Evolutionary conservation across 2,888 invertebrate species (phyloP).

Genomic region (Rhamnusium bicolor): DNA sequence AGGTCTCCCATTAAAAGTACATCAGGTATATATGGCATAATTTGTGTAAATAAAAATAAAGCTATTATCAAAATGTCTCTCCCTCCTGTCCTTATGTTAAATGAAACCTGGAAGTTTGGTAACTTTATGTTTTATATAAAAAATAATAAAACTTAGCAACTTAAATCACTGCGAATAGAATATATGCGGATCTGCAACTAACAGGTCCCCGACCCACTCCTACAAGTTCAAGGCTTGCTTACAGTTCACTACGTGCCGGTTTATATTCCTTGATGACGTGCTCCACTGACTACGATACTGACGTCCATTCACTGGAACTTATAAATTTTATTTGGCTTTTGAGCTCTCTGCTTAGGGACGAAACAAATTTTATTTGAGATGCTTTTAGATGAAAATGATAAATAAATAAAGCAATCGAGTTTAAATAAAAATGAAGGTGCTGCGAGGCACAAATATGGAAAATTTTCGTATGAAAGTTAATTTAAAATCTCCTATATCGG

Average conservation of each 20-base stretch:
- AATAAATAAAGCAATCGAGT: not conserved
- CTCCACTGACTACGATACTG: conserved; percentile 23
- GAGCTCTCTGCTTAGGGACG: not conserved
- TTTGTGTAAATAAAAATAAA: not conserved
- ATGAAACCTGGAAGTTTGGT: not conserved
- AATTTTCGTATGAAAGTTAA: too few species aligned
- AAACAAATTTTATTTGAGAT: not conserved
- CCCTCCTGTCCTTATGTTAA: not conserved
- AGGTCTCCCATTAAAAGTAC: not conserved
- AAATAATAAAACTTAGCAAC: not conserved
- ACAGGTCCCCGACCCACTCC: not conserved
- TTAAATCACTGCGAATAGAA: not conserved
- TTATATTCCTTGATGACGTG: conserved; percentile 15
- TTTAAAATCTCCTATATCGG: too few species aligned
- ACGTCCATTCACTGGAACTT: conserved; percentile 4
- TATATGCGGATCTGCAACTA: not conserved
- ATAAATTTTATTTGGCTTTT: conserved; percentile 13
- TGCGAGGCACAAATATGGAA: not conserved
- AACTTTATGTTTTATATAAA: not conserved
- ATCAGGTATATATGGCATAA: not conserved
- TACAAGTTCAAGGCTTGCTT: conserved; percentile 18
- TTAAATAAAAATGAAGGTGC: not conserved
- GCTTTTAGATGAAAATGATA: not conserved
- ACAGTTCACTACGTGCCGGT: conserved; percentile 2
- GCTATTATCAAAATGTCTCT: not conserved